Evolutionary conservation across 2,888 invertebrate species (phyloP), one percentile per base, ranked within the genome.

Genomic region (Diarsia brunnea): DNA sequence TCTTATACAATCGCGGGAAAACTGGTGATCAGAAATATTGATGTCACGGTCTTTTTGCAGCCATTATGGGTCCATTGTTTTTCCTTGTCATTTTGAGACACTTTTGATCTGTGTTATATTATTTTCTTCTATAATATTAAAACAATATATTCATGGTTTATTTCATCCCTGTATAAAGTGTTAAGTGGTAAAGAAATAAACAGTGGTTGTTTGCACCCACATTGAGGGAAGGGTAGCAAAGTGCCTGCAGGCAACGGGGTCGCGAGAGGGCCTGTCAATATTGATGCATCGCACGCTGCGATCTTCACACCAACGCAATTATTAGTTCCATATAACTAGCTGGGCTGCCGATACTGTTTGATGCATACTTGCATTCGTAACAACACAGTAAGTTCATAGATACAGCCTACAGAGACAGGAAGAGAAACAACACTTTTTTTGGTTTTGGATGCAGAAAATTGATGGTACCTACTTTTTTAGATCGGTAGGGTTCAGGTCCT

Each of bases 1-100:
- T 12, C 31, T 61, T 61, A n/a, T 14, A 38, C n/a, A 73, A 58
- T 38, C 45, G 45, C 61, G 47, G 45, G 55, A 73, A 70, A 60
- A 31, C 16, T 21, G 49, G 8, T 47, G 43, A 60, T 61, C 7
- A 24, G 51, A 51, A 51, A 27, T 64, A 27, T 11, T 53, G 8
- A 24, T 77, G 19, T 5, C n/a, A n/a, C 16, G 11, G 38, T 12
- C 4, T 43, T n/a, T 45, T 55, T 51, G 10, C 43, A 69, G 16
- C 21, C 2, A 21, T 45, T 45, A 27, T 11, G 27, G 31, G 21
- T 10, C 10, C 10, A n/a, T 55, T 71, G 21, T 12, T 27, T 27
- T 12, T 4, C n/a, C 7, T 2, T 43, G 21, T n/a, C 19, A n/a
- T 68, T 47, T 12, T 38, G 4, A 43, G 24, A 43, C 14, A 68